Evolutionary conservation across 2,888 invertebrate species (phyloP).

Genomic region (Agrilus mali): DNA sequence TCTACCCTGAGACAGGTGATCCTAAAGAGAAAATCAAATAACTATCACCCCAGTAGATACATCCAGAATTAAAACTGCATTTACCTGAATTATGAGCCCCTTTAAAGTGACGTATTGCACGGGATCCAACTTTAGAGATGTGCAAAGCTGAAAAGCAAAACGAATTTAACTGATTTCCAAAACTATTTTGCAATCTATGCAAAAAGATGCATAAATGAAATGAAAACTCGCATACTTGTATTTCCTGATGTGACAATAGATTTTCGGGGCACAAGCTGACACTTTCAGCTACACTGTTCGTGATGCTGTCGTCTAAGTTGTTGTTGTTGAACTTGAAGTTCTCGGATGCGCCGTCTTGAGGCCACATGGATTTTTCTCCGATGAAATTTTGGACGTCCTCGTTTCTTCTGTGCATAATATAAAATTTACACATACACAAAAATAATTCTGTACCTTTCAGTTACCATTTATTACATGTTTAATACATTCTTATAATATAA

Average conservation of each 20-base stretch:
- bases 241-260: constrained; percentile 53
- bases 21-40: constrained; percentile 18
- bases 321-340: constrained; percentile 36
- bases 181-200: no score
- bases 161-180: background rate
- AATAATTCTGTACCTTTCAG: no score
- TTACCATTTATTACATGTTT: no score
- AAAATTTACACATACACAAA: background rate
- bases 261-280: constrained; percentile 17
- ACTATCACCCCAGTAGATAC: background rate
- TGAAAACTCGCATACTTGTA: constrained; percentile 38
- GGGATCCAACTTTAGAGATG: constrained; percentile 66
- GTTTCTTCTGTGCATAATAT: constrained; percentile 44
- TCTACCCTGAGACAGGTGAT: constrained; percentile 23
- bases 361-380: constrained; percentile 79
- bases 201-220: no score
- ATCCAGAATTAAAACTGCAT: constrained; percentile 5
- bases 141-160: constrained; percentile 50
- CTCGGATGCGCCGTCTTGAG: constrained; percentile 47
- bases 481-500: no score
- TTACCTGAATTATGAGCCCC: constrained; percentile 62
- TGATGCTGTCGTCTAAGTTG: constrained; percentile 39
- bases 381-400: constrained; percentile 70
- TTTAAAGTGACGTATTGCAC: constrained; percentile 84
- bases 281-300: constrained; percentile 26